phyloP scores from a whole-genome alignment of 1,140 invertebrate genomes.

The Ceratina calcarata region DNA sequence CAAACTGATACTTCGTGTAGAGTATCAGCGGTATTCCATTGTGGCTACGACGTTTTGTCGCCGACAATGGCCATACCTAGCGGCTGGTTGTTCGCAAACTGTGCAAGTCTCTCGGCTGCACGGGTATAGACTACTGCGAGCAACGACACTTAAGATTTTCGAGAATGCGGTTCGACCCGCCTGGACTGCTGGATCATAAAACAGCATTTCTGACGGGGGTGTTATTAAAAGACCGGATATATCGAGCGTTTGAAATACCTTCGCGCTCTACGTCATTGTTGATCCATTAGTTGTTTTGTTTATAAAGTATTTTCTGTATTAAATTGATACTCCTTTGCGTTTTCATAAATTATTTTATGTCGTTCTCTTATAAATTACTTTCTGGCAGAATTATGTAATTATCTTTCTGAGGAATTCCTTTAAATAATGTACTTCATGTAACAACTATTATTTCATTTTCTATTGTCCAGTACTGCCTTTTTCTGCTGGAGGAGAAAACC shows the following conservation, averaged over 20 bases:
- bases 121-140: background rate
- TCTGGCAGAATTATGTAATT: no score
- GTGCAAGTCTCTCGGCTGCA: background rate
- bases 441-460: no score
- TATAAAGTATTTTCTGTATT: no score
- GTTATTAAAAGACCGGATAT: slow-evolving; percentile 7
- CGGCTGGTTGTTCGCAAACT: background rate
- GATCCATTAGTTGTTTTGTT: background rate
- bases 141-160: slow-evolving; percentile 29
- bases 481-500: background rate
- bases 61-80: slow-evolving; percentile 26
- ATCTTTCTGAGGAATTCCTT: no score
- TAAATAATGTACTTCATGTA: no score
- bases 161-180: slow-evolving; percentile 16
- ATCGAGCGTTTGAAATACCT: slow-evolving; percentile 18
- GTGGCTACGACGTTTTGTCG: slow-evolving; percentile 17
- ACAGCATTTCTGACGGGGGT: background rate
- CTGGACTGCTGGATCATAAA: background rate
- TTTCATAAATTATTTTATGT: no score
- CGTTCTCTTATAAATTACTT: no score
- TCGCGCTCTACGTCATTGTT: background rate
- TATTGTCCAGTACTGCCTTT: background rate
- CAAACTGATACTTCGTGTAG: slow-evolving; percentile 10
- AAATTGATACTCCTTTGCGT: no score
- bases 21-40: slow-evolving; percentile 33